A percentile compares a stretch with the other conserved stretches of the same genome.
Evolutionary conservation across 2,113 vertebrate genomes (phyloP).

Genomic region (Panurus biarmicus): DNA sequence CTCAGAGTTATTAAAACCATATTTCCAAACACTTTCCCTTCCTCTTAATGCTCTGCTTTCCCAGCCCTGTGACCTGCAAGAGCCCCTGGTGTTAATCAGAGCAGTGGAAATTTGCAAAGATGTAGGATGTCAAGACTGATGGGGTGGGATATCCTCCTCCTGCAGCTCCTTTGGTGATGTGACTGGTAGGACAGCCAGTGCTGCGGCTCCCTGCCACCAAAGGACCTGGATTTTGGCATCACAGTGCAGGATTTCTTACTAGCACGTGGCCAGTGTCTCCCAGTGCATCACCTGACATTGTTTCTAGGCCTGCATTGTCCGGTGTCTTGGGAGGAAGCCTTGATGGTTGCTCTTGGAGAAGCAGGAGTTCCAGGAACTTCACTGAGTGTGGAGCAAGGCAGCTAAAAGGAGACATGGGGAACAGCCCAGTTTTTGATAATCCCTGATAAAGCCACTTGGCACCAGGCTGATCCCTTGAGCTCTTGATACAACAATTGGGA

Average conservation of each 20-base stretch:
- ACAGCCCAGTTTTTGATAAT: background rate
- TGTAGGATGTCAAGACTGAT: background rate
- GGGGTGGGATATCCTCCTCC: background rate
- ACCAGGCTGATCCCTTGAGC: background rate
- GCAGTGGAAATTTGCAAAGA: background rate
- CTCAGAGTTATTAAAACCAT: background rate
- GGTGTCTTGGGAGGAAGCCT: fast-evolving
- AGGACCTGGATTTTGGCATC: background rate
- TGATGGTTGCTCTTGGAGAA: background rate
- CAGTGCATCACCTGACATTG: background rate
- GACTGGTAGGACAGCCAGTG: background rate
- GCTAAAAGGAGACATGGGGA: background rate
- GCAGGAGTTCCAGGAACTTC: background rate
- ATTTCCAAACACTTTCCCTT: background rate
- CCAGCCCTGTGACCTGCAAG: background rate
- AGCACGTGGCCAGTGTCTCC: background rate
- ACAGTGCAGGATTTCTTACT: background rate
- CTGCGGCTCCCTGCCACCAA: background rate
- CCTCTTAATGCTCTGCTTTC: background rate
- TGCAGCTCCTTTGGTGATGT: fast-evolving
- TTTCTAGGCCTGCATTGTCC: fast-evolving
- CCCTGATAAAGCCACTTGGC: background rate
- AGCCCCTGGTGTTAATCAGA: background rate
- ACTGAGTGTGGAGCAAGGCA: background rate
- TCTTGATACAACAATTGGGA: constrained; percentile 9